Conservation (phyloP, 2,797 vertebrate species). For the Lacerta viridis region DNA sequence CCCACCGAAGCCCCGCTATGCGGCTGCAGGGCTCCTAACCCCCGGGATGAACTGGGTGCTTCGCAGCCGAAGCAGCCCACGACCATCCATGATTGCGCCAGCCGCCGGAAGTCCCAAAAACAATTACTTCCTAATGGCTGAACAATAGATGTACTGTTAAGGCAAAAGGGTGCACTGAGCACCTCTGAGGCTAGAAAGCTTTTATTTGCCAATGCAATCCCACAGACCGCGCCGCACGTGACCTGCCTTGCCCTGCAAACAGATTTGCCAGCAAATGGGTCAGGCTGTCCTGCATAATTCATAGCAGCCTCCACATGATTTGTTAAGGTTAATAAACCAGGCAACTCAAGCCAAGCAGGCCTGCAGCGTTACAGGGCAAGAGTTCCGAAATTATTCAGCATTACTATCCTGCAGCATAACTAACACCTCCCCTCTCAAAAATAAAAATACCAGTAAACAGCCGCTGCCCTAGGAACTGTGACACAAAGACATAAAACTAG, state of each 20-base stretch:
- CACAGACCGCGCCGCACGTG: neutral
- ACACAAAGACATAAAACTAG: neutral
- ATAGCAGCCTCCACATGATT: conserved; percentile 29
- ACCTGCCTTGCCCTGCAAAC: conserved; percentile 37
- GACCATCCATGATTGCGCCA: too few relatives aligned
- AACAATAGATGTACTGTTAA: neutral
- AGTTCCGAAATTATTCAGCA: neutral
- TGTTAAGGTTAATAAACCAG: conserved; percentile 7
- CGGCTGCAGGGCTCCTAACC: too few relatives aligned
- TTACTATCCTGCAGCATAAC: fast-evolving
- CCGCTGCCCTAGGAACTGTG: fast-evolving
- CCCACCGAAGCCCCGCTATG: too few relatives aligned
- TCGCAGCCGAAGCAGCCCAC: too few relatives aligned
- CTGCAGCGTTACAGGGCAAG: neutral
- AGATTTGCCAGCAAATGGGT: conserved; percentile 51
- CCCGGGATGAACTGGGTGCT: too few relatives aligned
- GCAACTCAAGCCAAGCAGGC: neutral
- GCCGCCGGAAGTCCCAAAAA: too few relatives aligned
- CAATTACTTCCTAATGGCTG: neutral
- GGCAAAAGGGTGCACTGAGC: neutral
- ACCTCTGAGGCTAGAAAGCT: conserved; percentile 12
- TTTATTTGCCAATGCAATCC: neutral
- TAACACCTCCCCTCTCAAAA: too few relatives aligned
- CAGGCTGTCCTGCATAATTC: conserved; percentile 47
- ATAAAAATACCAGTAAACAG: neutral